Percentiles rank a stretch among this genome's conserved stretches.
These are phyloP conservation scores for Tor tambroides DNA, from an alignment of 2,113 vertebrate genomes.

Conservation along the genomic window DNA sequence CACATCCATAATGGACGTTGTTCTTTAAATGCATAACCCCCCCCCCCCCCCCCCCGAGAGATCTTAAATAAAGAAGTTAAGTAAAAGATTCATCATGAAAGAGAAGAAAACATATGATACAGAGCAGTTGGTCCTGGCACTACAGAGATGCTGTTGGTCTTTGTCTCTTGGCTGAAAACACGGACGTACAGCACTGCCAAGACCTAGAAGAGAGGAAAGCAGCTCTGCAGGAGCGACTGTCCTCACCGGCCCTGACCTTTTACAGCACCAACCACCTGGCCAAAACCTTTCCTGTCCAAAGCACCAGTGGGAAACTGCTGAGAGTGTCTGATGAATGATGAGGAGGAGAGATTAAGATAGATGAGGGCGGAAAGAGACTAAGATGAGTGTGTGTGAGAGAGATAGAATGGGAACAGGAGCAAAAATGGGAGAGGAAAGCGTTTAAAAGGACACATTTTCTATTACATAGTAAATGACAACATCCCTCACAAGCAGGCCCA, in stretches of 20 bases:
- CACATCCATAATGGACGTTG: constrained; percentile 1
- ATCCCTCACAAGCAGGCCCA: background rate
- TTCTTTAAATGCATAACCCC: constrained; percentile 14
- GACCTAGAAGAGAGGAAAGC: background rate
- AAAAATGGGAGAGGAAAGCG: constrained; percentile 35
- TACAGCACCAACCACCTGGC: constrained; percentile 32
- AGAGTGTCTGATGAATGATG: constrained; percentile 14
- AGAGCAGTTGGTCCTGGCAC: background rate
- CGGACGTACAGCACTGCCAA: background rate
- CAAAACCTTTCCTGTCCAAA: constrained; percentile 33
- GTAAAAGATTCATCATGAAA: constrained; percentile 1
- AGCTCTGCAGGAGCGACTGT: constrained; percentile 26
- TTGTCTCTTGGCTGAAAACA: constrained; percentile 29
- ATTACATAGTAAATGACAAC: background rate
- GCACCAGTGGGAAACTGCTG: constrained; percentile 17
- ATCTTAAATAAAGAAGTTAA: background rate
- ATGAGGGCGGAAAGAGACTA: constrained; percentile 32
- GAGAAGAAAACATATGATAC: background rate
- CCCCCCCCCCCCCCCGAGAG: too few species aligned
- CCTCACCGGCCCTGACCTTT: constrained; percentile 33
- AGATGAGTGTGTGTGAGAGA: constrained; percentile 38
- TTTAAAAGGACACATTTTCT: background rate
- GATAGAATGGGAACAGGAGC: constrained; percentile 43
- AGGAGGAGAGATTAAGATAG: constrained; percentile 4
- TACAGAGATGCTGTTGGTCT: constrained; percentile 21